Base-by-base conservation (phyloP, 2,888 invertebrate species). In the Drosophila mulleri region DNA sequence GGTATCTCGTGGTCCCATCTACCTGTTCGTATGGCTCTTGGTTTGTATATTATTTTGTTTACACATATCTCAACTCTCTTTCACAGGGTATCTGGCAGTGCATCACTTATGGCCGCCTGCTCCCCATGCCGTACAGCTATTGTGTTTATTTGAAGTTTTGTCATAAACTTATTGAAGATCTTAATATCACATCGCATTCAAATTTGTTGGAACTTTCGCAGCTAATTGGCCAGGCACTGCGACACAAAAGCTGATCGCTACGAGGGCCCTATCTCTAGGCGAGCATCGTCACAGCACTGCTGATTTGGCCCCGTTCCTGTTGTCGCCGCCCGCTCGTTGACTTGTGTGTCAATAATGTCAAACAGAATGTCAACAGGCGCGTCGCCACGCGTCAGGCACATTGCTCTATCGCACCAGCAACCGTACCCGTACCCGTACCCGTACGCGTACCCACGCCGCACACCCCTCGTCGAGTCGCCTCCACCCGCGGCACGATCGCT, bases 341-440 rank as follows among this genome's bases (percentile, higher is more conserved):
- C 87, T 88, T 82, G 87, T 83, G 89, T 84, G 84, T 84, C 89
- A 84, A 84, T 88, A 84, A 75, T 83, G 84, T 86, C 87, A 86
- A 86, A 79, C 87, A 75, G 67, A 76, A 83, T 83, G 84, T 84
- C 84, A 86, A 84, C 81, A 84, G 87, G 67, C 87, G 61, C 74
- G 78, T 76, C 83, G 87, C 83, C 84, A 84, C 84, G 84, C 84
- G 84, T 83, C 84, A 78, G 54, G 48, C 71, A 58, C 63, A 74
- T 39, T 67, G 62, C 67, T 68, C 67, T 72, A 67, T 78, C 54
- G 37, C 26, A 50, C 16, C 37, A 16, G 16, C 37, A 16, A 16
- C 37, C 6, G 37, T 7, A 16, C 6, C 16, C 14, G 37, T 16
- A 39, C 6, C 37, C 14, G 14, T 14, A 37, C 16, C 45, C 32